Conservation (phyloP, 2,797 vertebrate genomes). For the Sebastes matsubarae region DNA sequence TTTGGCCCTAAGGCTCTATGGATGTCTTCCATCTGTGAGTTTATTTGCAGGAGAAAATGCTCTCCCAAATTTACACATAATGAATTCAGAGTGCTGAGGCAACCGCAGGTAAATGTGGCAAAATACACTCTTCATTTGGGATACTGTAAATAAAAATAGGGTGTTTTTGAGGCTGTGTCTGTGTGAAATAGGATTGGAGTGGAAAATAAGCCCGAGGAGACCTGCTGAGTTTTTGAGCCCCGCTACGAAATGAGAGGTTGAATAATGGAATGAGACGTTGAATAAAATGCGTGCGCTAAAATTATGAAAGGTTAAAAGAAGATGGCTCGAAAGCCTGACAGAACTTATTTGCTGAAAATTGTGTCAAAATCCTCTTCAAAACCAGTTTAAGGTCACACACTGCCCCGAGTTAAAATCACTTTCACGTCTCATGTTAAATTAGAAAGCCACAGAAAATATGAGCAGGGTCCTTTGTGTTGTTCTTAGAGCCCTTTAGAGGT, state of each 20-base stretch:
- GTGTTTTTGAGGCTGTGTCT: slow-evolving; percentile 39
- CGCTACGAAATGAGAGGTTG: slow-evolving; percentile 26
- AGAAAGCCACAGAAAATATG: slow-evolving; percentile 29
- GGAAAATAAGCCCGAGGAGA: slow-evolving; percentile 59
- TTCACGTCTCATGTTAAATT: slow-evolving; percentile 19
- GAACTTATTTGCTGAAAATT: slow-evolving; percentile 40
- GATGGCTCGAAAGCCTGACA: slow-evolving; percentile 56
- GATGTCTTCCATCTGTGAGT: slow-evolving; percentile 62
- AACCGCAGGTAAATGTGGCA: slow-evolving; percentile 61
- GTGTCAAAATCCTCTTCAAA: slow-evolving; percentile 28
- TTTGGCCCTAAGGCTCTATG: slow-evolving; percentile 56
- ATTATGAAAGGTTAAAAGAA: slow-evolving; percentile 49
- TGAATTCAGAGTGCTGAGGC: slow-evolving; percentile 64
- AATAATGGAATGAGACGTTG: slow-evolving; percentile 54
- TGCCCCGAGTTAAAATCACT: slow-evolving; percentile 39
- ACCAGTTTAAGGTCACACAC: slow-evolving; percentile 52
- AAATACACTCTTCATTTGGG: slow-evolving; percentile 39
- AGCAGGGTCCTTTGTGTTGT: slow-evolving; percentile 27
- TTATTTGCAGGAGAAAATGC: slow-evolving; percentile 50
- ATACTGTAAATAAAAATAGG: slow-evolving; percentile 45
- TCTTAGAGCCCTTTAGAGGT: slow-evolving; percentile 48
- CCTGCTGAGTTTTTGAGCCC: slow-evolving; percentile 31
- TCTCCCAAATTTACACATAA: slow-evolving; percentile 54
- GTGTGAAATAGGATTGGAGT: slow-evolving; percentile 62
- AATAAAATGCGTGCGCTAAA: slow-evolving; percentile 42